A percentile compares a stretch with the other conserved stretches of the same genome.
Conservation (phyloP, 92 coral and sea anemone species). For the Palythoa caribaeorum region DNA sequence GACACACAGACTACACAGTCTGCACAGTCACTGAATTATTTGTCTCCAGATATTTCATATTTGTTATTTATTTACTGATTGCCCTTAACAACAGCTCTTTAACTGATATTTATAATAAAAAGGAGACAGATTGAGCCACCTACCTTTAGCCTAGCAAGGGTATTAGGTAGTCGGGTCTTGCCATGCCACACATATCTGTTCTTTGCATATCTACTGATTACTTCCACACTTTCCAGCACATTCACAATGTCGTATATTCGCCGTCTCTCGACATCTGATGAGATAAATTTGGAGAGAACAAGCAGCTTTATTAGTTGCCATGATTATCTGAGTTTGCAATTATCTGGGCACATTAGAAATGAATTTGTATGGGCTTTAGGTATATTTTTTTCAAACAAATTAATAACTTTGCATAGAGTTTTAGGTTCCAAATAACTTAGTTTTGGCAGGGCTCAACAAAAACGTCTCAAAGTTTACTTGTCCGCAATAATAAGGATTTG, state of each 20-base stretch:
- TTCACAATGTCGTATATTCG: slow-evolving; percentile 97
- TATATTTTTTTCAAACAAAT: no score
- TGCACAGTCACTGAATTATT: no score
- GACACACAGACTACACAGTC: neutral
- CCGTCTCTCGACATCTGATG: slow-evolving; percentile 91
- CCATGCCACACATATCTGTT: slow-evolving; percentile 99
- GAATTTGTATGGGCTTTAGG: no score
- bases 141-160: slow-evolving; percentile 88
- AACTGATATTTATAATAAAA: neutral
- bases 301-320: neutral
- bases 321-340: neutral
- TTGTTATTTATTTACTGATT: no score
- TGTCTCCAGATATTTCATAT: no score
- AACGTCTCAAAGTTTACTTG: no score
- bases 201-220: slow-evolving; percentile 94
- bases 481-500: no score
- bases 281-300: neutral
- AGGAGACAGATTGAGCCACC: neutral
- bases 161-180: slow-evolving; percentile 84
- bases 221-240: slow-evolving; percentile 98
- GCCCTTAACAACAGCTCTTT: neutral
- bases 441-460: no score
- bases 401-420: no score
- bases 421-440: no score
- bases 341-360: no score